phyloP scores from a whole-genome alignment of 1,140 invertebrate species.

The Trichonephila inaurata region DNA sequence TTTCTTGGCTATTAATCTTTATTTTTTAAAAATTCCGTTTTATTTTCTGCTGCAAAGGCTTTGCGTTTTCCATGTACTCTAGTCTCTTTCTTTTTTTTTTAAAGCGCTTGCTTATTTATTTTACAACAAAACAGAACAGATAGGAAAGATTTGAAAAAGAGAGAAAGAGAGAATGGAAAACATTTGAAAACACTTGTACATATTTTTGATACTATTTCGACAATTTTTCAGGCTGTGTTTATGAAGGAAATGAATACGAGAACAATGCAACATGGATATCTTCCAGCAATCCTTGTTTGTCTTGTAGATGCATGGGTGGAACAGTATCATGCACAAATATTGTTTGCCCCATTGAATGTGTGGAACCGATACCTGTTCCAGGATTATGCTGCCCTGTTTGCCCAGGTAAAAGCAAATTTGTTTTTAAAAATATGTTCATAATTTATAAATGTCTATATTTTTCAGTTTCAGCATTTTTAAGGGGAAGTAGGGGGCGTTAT shows the following conservation, averaged over 20 bases:
- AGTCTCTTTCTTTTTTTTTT: too few relatives aligned
- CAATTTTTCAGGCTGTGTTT: slow-evolving; percentile 83
- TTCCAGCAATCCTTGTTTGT: slow-evolving; percentile 83
- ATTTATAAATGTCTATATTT: too few relatives aligned
- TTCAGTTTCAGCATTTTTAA: too few relatives aligned
- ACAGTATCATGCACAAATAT: slow-evolving; percentile 83
- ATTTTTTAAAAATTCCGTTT: too few relatives aligned
- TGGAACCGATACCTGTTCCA: slow-evolving; percentile 84
- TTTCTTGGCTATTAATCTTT: too few relatives aligned
- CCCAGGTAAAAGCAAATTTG: slow-evolving; percentile 79
- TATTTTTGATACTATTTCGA: neutral
- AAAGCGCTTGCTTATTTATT: too few relatives aligned
- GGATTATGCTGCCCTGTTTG: slow-evolving; percentile 88
- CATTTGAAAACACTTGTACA: neutral
- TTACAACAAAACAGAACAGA: neutral
- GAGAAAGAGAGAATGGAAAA: neutral
- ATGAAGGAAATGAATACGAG: slow-evolving; percentile 83
- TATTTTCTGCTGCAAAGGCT: too few relatives aligned
- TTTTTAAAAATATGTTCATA: too few relatives aligned
- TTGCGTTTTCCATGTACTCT: too few relatives aligned
- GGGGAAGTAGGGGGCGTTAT: too few relatives aligned
- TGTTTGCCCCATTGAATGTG: slow-evolving; percentile 83
- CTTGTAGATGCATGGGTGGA: slow-evolving; percentile 85
- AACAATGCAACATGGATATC: slow-evolving; percentile 83
- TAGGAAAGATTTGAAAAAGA: neutral